Conservation (phyloP, 2,797 vertebrate genomes). For the Alca torda region DNA sequence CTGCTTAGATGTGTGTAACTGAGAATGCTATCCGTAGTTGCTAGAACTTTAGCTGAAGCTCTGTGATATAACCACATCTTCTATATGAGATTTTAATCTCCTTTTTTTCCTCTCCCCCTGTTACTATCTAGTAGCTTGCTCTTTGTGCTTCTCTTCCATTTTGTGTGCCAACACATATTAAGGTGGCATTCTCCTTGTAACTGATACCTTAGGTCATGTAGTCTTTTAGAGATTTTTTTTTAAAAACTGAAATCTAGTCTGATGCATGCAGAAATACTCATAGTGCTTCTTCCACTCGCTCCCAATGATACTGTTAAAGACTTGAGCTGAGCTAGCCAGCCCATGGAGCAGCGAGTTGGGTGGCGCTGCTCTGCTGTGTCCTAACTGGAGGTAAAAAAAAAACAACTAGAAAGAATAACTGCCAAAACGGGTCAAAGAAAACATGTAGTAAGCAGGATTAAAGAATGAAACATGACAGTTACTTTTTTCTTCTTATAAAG, state of each 20-base stretch:
- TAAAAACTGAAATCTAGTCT: background rate
- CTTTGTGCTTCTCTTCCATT: background rate
- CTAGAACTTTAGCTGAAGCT: background rate
- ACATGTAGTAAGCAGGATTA: background rate
- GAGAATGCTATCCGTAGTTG: background rate
- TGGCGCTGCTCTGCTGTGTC: background rate
- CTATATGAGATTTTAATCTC: background rate
- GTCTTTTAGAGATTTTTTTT: background rate
- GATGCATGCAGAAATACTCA: background rate
- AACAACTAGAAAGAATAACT: background rate
- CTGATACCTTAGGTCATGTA: background rate
- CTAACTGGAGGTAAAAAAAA: background rate
- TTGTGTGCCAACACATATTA: background rate
- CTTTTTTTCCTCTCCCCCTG: background rate
- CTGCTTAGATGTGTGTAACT: background rate
- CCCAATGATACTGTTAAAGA: background rate
- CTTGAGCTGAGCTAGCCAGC: background rate
- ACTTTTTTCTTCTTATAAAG: background rate
- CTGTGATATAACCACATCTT: background rate
- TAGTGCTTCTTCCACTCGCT: background rate
- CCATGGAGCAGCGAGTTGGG: rapidly evolving
- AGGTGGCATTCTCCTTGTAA: background rate
- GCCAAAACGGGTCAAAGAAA: background rate
- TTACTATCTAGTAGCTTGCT: background rate
- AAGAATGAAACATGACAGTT: background rate